These are phyloP conservation scores for Aurelia coerulea DNA, from an alignment of 30 jellyfish, hydroid and myxozoan genomes.

Conservation along the genomic window DNA sequence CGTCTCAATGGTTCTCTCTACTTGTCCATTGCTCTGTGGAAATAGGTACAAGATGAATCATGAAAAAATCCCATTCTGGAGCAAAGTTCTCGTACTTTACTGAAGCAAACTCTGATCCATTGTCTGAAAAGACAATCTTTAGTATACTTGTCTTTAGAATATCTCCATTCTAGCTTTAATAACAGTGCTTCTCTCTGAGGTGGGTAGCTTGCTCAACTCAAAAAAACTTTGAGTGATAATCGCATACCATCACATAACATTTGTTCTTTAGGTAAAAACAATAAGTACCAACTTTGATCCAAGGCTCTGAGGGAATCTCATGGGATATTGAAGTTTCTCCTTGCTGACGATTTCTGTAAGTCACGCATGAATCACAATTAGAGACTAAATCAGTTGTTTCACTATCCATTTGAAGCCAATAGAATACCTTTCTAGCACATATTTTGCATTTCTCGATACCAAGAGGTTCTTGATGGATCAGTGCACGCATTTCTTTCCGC, in stretches of 20 bases:
- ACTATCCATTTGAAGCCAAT: slow-evolving; percentile 58
- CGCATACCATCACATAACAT: background rate
- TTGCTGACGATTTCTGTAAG: background rate
- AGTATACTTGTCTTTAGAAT: no score
- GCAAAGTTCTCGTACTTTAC: background rate
- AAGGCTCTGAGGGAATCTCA: slow-evolving; percentile 40
- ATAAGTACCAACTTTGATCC: slow-evolving; percentile 58
- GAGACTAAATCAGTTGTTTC: slow-evolving; percentile 45
- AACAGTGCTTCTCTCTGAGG: no score
- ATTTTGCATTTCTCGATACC: slow-evolving; percentile 44
- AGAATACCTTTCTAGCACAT: slow-evolving; percentile 33
- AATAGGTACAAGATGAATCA: slow-evolving; percentile 6
- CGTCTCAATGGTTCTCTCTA: slow-evolving; percentile 16
- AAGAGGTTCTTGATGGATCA: slow-evolving; percentile 55
- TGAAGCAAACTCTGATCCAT: background rate
- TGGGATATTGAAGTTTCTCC: slow-evolving; percentile 18
- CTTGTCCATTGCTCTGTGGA: slow-evolving; percentile 26
- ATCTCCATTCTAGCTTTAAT: no score
- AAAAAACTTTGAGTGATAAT: no score
- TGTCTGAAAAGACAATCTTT: no score
- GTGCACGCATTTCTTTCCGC: background rate
- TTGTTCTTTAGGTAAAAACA: background rate
- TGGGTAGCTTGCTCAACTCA: no score
- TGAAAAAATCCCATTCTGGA: slow-evolving; percentile 8
- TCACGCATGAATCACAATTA: slow-evolving; percentile 38